Conservation (phyloP, 2,797 vertebrate species). For the Syngnathus acus region DNA sequence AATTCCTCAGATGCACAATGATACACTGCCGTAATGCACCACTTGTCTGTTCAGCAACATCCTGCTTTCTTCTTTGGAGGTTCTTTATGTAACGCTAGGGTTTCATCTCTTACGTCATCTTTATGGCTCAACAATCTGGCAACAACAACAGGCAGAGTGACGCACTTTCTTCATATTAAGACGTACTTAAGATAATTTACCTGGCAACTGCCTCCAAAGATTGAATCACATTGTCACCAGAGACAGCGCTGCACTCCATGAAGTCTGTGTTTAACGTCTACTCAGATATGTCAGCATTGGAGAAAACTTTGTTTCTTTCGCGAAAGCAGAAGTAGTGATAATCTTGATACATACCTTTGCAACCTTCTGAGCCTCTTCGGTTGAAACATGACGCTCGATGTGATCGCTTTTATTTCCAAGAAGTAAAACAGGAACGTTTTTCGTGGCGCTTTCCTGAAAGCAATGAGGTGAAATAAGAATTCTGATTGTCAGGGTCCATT, state of each 20-base stretch:
- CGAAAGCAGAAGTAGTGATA: neutral
- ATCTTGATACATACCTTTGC: constrained; percentile 69
- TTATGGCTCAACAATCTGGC: constrained; percentile 65
- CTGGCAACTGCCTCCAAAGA: constrained; percentile 75
- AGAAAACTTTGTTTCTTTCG: neutral
- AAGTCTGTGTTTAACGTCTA: constrained; percentile 82
- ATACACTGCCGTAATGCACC: neutral
- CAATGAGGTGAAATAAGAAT: neutral
- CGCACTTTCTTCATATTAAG: neutral
- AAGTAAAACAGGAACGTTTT: constrained; percentile 71
- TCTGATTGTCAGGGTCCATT: neutral
- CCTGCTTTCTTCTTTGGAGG: constrained; percentile 46
- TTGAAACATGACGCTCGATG: constrained; percentile 64
- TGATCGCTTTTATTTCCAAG: constrained; percentile 88
- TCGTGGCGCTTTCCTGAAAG: constrained; percentile 71
- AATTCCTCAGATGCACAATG: neutral
- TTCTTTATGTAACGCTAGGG: constrained; percentile 46
- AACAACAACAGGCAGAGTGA: constrained; percentile 11
- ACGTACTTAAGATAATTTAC: constrained; percentile 58
- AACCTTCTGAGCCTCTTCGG: constrained; percentile 66
- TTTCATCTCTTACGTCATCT: constrained; percentile 41
- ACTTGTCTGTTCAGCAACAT: constrained; percentile 62
- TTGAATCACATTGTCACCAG: constrained; percentile 80
- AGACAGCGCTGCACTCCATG: constrained; percentile 85
- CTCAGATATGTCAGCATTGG: neutral